phyloP scores from a whole-genome alignment of 2,888 invertebrate genomes.

The Drosophila engyochracea region DNA sequence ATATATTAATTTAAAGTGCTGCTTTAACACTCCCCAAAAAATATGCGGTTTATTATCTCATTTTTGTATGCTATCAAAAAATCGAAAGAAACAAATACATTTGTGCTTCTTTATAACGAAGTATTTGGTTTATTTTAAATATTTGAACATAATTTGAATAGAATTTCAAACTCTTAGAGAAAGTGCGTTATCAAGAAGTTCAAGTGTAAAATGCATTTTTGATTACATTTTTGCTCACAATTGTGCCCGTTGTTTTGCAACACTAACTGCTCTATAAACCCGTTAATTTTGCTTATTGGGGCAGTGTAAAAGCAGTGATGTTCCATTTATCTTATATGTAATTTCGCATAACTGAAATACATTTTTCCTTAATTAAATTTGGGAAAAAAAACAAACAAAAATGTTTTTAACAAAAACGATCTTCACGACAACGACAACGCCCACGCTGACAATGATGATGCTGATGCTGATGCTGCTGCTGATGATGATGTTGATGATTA shows the following conservation, averaged over 20 bases:
- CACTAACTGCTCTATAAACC: background rate
- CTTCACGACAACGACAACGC: constrained; percentile 10
- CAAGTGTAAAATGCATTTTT: background rate
- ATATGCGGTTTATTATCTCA: background rate
- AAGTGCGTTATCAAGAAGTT: background rate
- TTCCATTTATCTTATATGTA: constrained; percentile 28
- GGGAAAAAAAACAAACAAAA: constrained; percentile 21
- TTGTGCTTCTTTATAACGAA: background rate
- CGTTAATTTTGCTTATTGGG: constrained; percentile 17
- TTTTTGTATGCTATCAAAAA: background rate
- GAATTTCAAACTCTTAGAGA: background rate
- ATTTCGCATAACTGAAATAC: constrained; percentile 64
- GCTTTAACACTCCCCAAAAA: constrained; percentile 35
- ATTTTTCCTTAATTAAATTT: constrained; percentile 61
- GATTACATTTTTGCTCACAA: background rate
- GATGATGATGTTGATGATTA: background rate
- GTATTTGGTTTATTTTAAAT: background rate
- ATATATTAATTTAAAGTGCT: constrained; percentile 13
- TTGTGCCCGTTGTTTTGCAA: constrained; percentile 5
- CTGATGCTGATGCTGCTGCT: background rate
- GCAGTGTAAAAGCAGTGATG: constrained; percentile 33
- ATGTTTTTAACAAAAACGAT: constrained; percentile 11
- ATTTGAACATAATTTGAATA: background rate
- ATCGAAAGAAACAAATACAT: background rate
- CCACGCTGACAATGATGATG: constrained; percentile 2